Conservation (phyloP, 1,140 invertebrate species). For the Calosoma granatense region DNA sequence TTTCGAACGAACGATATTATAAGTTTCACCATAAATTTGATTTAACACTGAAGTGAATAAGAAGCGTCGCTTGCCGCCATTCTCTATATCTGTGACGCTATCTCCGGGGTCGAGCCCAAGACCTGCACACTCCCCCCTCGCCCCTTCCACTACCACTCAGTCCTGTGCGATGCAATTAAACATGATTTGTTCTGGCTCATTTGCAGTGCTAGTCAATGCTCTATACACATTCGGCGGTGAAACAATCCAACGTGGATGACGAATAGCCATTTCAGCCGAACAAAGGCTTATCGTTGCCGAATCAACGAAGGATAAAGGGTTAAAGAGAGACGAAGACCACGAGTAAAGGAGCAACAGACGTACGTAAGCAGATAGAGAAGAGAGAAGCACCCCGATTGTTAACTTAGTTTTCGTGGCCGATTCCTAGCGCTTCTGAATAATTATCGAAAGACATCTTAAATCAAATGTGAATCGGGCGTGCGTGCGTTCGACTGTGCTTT, state of each 20-base stretch:
- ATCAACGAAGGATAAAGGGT: background rate
- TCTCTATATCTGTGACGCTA: background rate
- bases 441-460: background rate
- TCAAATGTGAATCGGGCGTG: background rate
- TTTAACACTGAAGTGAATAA: conserved; percentile 33
- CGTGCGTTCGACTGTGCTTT: background rate
- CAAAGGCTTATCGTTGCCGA: conserved; percentile 20
- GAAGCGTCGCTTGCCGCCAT: conserved; percentile 15
- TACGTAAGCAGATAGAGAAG: background rate
- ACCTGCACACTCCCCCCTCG: too few species aligned
- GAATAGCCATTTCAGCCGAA: conserved; percentile 27
- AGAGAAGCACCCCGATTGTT: background rate
- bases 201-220: conserved; percentile 23
- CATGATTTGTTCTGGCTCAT: conserved; percentile 34
- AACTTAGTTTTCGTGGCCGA: background rate
- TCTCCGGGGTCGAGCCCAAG: background rate
- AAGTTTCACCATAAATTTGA: conserved; percentile 38
- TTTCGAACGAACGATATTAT: conserved; percentile 30
- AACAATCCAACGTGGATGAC: conserved; percentile 22
- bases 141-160: conserved; percentile 13
- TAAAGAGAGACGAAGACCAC: background rate
- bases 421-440: background rate
- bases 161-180: conserved; percentile 36
- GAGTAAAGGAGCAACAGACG: background rate
- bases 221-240: background rate